Base-by-base conservation (phyloP, 2,797 vertebrate species). In the Setipinna tenuifilis region DNA sequence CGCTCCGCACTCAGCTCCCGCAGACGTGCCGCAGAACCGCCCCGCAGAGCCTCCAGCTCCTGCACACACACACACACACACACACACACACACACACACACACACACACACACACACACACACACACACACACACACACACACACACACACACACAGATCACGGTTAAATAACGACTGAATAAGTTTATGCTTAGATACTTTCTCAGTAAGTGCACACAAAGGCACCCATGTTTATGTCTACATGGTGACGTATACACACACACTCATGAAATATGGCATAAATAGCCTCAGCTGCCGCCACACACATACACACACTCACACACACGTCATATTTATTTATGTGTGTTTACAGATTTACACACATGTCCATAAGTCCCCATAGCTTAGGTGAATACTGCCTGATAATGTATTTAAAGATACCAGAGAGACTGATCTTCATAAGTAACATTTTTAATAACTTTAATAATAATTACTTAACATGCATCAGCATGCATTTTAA, bases 11-110 rank as follows among this genome's bases (percentile, higher is more conserved):
- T 97, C 89, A 99, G 93, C 89, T 99, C 97, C 91, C 96, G 97
- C 95, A 98, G 93, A 90, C 93, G 90, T 0, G 93, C 97, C 1
- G 94, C 96, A 93, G 97, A 97, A 11, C 98, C 97, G 82, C 96
- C 97, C 17, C 95, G 97, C 90, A 99, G 90, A 86, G 97, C 96
- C 94, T 99, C 97, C 92, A 99, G 96, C 93, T 99, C 98, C 98
- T 99, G 86, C 57, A 68, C 59, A 84, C 85, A 83, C 59, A 82
- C 46, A 81, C 28, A 75, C 68, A 75, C 68, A 75, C 82, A 82
- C 75, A 48, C 84, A 83, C 68, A 83, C 41, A 59, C 82, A 84
- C 50, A 68, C 61, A 87, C 44, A n/a, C 11, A 82, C 84, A 83
- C 61, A 82, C 41, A 78, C 65, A 21, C 82, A 86, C 85, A 87